Conservation (phyloP, 2,888 invertebrate genomes). For the Craniophora ligustri region DNA sequence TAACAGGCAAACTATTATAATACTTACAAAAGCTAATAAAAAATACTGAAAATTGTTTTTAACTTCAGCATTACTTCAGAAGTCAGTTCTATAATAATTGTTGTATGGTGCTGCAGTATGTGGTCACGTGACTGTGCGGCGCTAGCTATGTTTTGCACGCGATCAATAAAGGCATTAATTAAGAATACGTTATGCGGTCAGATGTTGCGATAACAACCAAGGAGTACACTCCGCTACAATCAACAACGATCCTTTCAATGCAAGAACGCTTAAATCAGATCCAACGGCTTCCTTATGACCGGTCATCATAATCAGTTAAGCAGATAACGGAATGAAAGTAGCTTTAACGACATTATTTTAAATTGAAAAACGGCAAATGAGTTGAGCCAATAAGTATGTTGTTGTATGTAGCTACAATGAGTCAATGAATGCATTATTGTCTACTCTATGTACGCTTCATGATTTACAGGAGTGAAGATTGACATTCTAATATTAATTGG, state of each 20-base stretch:
- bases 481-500: slow-evolving; percentile 42
- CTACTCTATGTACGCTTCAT: slow-evolving; percentile 15
- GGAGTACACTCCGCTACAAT: slow-evolving; percentile 29
- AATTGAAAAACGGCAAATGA: slow-evolving; percentile 23
- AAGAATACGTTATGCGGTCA: slow-evolving; percentile 59
- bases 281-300: slow-evolving; percentile 44
- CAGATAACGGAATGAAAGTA: slow-evolving; percentile 63
- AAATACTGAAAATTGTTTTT: neutral
- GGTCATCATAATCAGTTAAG: slow-evolving; percentile 38
- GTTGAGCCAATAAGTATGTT: slow-evolving; percentile 29
- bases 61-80: too few species aligned
- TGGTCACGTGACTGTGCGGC: slow-evolving; percentile 40
- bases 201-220: slow-evolving; percentile 61
- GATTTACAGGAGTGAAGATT: slow-evolving; percentile 34
- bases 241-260: slow-evolving; percentile 53
- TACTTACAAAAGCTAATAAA: neutral
- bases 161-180: slow-evolving; percentile 73
- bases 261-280: slow-evolving; percentile 46
- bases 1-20: slow-evolving; percentile 1
- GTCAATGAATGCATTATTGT: slow-evolving; percentile 33
- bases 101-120: slow-evolving; percentile 1
- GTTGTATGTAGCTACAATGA: slow-evolving; percentile 31
- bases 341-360: slow-evolving; percentile 38
- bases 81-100: too few species aligned
- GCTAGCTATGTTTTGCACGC: slow-evolving; percentile 58